phyloP scores from a whole-genome alignment of 2,888 invertebrate genomes.

The Adineta ricciae region DNA sequence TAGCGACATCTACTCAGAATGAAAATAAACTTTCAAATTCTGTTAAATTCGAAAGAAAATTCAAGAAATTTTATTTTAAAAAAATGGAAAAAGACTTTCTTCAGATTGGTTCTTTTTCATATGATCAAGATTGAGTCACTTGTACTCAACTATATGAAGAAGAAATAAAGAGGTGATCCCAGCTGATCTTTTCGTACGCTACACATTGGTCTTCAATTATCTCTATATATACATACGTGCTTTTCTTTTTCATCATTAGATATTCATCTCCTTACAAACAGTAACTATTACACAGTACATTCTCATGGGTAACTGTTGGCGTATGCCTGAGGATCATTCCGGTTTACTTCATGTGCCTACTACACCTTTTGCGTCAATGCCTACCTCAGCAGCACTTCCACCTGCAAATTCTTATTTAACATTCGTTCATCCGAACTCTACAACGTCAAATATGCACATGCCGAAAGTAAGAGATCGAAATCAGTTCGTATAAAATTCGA shows the following conservation, averaged over 20 bases:
- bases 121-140: neutral
- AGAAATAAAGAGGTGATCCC: neutral
- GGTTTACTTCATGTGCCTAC: neutral
- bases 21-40: too few species aligned
- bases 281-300: neutral
- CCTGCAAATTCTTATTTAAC: neutral
- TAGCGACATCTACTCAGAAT: neutral
- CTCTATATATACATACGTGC: too few species aligned
- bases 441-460: neutral
- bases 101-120: neutral
- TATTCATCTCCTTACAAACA: neutral
- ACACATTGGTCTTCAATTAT: too few species aligned
- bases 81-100: neutral
- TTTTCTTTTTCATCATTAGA: too few species aligned
- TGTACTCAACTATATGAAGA: neutral
- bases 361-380: neutral
- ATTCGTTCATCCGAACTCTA: neutral
- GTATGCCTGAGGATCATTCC: neutral
- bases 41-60: too few species aligned
- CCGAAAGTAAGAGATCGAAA: neutral
- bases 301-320: conserved; percentile 14
- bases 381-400: neutral
- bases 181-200: neutral
- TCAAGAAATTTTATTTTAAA: too few species aligned
- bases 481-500: neutral